These are phyloP conservation scores for Neogale vison DNA, from an alignment of 2,113 vertebrate genomes.

Conservation along the genomic window DNA sequence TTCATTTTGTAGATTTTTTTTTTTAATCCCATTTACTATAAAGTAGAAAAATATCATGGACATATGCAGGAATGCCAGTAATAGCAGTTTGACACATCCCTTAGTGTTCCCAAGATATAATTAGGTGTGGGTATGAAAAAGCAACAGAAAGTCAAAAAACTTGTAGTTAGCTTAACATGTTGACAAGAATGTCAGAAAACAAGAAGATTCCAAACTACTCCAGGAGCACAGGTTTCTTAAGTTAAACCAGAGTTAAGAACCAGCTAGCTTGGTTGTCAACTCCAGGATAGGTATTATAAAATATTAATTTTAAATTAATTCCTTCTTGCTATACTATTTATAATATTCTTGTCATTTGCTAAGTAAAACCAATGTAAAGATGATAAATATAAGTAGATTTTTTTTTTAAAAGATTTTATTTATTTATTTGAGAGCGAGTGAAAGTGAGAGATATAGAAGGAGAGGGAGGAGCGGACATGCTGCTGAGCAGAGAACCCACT, in stretches of 20 bases:
- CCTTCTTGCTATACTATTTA: neutral
- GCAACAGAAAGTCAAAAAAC: neutral
- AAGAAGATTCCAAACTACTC: neutral
- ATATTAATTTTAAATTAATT: neutral
- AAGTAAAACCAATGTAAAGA: neutral
- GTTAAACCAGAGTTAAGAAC: neutral
- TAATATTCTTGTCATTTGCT: constrained; percentile 5
- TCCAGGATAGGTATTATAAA: neutral
- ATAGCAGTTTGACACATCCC: neutral
- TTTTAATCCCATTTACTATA: neutral
- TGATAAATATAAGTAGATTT: neutral
- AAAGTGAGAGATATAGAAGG: too few relatives aligned
- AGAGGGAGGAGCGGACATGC: too few relatives aligned
- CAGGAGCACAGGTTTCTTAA: neutral
- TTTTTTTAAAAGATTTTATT: too few relatives aligned
- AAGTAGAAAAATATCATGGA: neutral
- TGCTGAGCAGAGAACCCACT: too few relatives aligned
- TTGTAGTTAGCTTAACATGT: neutral
- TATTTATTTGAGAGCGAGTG: too few relatives aligned
- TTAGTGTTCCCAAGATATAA: neutral
- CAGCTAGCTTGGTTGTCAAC: neutral
- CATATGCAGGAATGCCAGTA: neutral
- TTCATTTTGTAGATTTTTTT: neutral
- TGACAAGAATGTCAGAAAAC: neutral
- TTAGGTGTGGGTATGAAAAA: neutral